Evolutionary conservation across 2,797 vertebrate species (phyloP).

Genomic region (Astyanax mexicanus): DNA sequence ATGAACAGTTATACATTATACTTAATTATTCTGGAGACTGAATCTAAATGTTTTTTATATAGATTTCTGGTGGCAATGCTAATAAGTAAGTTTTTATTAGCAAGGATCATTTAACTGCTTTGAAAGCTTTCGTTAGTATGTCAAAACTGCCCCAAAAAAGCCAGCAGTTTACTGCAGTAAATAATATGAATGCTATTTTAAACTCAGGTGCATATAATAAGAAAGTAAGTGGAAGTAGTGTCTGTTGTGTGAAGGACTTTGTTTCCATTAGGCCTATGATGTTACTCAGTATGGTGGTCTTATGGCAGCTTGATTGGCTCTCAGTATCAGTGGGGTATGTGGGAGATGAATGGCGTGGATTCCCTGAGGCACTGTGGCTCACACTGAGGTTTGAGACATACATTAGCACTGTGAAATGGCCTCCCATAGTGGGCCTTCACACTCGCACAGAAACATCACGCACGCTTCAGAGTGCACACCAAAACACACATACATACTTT

Average conservation of each 20-base stretch:
- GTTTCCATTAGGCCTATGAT: conserved; percentile 23
- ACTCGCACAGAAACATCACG: conserved; percentile 39
- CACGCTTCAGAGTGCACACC: conserved; percentile 34
- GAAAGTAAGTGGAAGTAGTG: background rate
- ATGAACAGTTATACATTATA: no score
- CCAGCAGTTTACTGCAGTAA: background rate
- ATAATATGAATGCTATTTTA: conserved; percentile 1
- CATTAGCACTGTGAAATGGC: conserved; percentile 57
- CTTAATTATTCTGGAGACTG: background rate
- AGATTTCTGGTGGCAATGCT: no score
- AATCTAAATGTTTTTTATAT: no score
- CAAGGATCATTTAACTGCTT: conserved; percentile 1
- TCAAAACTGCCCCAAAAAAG: conserved; percentile 13
- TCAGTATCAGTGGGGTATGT: conserved; percentile 48
- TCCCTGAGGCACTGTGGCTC: conserved; percentile 54
- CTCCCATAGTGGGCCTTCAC: conserved; percentile 56
- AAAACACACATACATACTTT: background rate
- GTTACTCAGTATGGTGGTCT: conserved; percentile 22
- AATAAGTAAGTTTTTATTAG: no score
- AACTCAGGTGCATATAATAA: background rate
- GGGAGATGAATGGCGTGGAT: conserved; percentile 49
- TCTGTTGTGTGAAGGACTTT: conserved; percentile 18
- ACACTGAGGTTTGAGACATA: conserved; percentile 57
- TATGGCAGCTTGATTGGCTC: conserved; percentile 48
- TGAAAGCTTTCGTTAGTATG: conserved; percentile 5